Percentiles rank a stretch among this genome's conserved stretches.
Conservation (phyloP, 2,113 vertebrate species). For the Prionailurus bengalensis region DNA sequence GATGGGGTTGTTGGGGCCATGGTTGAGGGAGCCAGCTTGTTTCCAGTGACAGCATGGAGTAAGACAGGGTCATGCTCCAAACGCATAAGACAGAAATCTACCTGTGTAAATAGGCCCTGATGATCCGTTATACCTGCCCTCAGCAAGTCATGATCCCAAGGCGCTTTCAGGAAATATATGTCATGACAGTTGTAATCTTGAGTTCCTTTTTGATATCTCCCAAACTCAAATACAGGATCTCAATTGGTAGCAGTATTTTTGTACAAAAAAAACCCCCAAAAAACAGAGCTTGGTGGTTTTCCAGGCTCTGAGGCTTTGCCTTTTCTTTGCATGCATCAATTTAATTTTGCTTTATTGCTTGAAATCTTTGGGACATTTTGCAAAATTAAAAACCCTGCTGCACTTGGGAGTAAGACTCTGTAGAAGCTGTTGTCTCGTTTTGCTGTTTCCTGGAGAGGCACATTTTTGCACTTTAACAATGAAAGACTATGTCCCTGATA, state of each 20-base stretch:
- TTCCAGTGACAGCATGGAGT: neutral
- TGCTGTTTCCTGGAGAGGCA: neutral
- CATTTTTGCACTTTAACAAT: neutral
- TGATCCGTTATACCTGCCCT: neutral
- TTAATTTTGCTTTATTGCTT: conserved; percentile 46
- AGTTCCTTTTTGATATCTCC: neutral
- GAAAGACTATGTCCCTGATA: neutral
- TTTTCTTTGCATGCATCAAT: neutral
- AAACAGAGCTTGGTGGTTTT: neutral
- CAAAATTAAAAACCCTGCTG: neutral
- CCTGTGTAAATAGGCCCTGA: neutral
- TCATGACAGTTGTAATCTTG: neutral
- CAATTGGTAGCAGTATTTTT: neutral
- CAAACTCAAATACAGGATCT: neutral
- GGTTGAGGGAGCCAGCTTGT: neutral
- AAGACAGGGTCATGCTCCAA: neutral
- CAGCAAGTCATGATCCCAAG: neutral
- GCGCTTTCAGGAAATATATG: neutral
- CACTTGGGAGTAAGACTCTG: neutral
- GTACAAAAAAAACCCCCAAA: neutral
- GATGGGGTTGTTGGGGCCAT: neutral
- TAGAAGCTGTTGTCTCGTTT: neutral
- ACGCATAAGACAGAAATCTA: neutral
- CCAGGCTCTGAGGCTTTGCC: neutral
- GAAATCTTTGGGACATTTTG: conserved; percentile 24